phyloP scores from a whole-genome alignment of 2,797 vertebrate genomes.

The Champsocephalus esox region DNA sequence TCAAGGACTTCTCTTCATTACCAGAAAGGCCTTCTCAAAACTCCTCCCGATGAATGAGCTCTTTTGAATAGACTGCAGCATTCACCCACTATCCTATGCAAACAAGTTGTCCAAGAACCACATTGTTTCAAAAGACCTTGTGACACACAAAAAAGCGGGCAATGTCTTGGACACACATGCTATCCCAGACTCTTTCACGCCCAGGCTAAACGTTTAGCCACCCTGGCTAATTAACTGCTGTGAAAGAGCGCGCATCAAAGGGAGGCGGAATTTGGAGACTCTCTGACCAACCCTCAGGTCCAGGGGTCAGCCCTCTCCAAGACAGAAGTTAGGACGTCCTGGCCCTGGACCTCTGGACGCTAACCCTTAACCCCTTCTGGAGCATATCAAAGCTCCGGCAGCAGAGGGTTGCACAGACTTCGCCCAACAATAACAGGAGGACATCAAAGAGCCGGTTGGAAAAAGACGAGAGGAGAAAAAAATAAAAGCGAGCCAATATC shows the following conservation, averaged over 20 bases:
- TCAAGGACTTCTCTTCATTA: slow-evolving; percentile 76
- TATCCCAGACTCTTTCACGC: slow-evolving; percentile 82
- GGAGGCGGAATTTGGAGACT: slow-evolving; percentile 77
- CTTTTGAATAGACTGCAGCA: slow-evolving; percentile 70
- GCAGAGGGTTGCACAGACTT: slow-evolving; percentile 82
- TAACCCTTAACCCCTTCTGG: slow-evolving; percentile 85
- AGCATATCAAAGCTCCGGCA: slow-evolving; percentile 83
- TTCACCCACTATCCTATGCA: slow-evolving; percentile 78
- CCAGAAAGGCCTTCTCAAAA: slow-evolving; percentile 63
- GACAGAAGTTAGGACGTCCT: slow-evolving; percentile 84
- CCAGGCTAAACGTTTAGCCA: slow-evolving; percentile 88
- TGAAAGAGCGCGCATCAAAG: slow-evolving; percentile 87
- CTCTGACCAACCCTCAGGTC: slow-evolving; percentile 80
- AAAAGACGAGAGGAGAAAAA: slow-evolving; percentile 76
- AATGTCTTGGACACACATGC: slow-evolving; percentile 82
- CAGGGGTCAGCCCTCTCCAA: slow-evolving; percentile 84
- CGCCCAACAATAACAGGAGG: slow-evolving; percentile 85
- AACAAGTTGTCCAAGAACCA: slow-evolving; percentile 83
- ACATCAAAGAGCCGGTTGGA: slow-evolving; percentile 85
- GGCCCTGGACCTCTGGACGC: slow-evolving; percentile 83
- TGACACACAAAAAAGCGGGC: slow-evolving; percentile 77
- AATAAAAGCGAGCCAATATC: slow-evolving; percentile 81
- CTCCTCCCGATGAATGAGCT: slow-evolving; percentile 63
- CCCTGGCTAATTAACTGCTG: slow-evolving; percentile 86
- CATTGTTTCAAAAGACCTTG: slow-evolving; percentile 85